Conservation (phyloP, 2,888 invertebrate species). For the Lasioglossum lativentre region DNA sequence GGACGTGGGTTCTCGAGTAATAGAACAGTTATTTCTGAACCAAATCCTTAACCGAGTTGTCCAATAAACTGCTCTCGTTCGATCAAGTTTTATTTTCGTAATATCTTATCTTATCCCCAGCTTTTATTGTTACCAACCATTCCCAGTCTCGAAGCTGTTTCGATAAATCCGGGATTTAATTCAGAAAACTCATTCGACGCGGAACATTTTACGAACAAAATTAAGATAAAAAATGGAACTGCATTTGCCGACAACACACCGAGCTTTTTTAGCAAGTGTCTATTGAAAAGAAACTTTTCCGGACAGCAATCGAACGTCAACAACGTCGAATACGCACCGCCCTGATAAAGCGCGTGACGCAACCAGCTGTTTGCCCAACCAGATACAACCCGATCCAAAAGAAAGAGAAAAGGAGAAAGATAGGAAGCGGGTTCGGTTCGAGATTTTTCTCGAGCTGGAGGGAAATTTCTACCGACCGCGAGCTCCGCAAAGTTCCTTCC, state of each 20-base stretch:
- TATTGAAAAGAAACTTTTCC: not conserved
- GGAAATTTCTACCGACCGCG: constrained; percentile 9
- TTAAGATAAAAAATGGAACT: too few species aligned
- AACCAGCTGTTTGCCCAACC: constrained; percentile 75
- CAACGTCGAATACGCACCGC: constrained; percentile 53
- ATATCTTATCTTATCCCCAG: not conserved
- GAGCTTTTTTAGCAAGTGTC: too few species aligned
- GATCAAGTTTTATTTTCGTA: not conserved
- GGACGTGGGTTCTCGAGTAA: not conserved
- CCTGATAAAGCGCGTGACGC: constrained; percentile 68
- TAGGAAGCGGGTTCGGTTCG: constrained; percentile 24
- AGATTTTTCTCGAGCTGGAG: constrained; percentile 30
- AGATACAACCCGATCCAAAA: constrained; percentile 64
- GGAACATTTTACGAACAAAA: too few species aligned
- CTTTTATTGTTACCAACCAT: not conserved
- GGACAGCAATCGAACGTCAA: not conserved
- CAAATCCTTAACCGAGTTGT: not conserved
- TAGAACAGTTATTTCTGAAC: not conserved
- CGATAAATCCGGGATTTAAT: too few species aligned
- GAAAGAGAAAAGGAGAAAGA: not conserved
- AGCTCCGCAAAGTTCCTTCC: not conserved
- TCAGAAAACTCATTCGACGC: not conserved
- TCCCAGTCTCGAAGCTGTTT: not conserved
- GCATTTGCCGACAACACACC: too few species aligned
- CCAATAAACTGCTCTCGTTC: not conserved